Evolutionary conservation across 2,113 vertebrate genomes (phyloP), one percentile per base, ranked within the genome.

Genomic region (Lophius piscatorius): DNA sequence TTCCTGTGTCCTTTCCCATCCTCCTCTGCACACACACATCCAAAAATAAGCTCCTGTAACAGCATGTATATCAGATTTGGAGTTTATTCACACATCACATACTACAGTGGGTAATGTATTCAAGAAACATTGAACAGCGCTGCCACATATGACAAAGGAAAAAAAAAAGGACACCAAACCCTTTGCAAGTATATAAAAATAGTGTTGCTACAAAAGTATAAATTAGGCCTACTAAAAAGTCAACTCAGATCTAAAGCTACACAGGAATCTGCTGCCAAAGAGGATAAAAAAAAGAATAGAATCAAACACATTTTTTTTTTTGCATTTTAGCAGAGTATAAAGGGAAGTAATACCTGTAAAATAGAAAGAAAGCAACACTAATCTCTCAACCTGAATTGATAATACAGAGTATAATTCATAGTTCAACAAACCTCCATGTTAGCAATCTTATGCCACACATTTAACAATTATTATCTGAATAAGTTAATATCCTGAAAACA

Each of bases 121-220:
- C 83, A 89, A 93, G 94, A 94, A 94, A 96, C 93, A 92, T 89
- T 91, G 90, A 93, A 90, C 89, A 89, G 92, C 84, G 93, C 92
- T 91, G 88, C 81, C 85, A 82, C 88, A 90, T 92, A 92, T 87
- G 85, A 88, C 90, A 86, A 45, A 23, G 12, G 24, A 24, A 12
- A 45, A 23, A 61, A 80, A 92, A 93, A 93, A 91, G 93, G 57
- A 87, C 65, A 72, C 92, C 88, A 88, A 93, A 91, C 93, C 92
- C 91, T 94, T 93, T 89, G 91, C 92, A 92, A 83, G 89, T 94
- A 94, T 96, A 96, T 95, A 98, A 98, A 98, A 98, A 98, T 97
- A 97, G 92, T 95, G 95, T 96, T 93, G 94, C 96, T 98, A 98
- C 94, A 98, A 98, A 98, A 98, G 95, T 98, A 98, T 96, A 98